phyloP scores from a whole-genome alignment of 23 tunicate genomes.

The Trididemnum clinides region DNA sequence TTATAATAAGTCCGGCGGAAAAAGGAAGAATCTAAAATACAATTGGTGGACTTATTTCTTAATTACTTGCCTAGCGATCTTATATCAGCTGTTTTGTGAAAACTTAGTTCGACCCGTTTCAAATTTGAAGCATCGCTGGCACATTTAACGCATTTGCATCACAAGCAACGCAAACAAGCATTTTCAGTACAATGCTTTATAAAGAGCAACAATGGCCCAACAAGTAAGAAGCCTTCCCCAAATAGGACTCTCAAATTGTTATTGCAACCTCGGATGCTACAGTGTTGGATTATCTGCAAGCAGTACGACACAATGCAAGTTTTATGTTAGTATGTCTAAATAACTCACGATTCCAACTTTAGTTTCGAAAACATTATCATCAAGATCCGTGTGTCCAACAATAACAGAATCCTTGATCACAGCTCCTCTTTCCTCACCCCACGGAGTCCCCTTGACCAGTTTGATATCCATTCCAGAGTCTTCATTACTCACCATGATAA shows the following conservation, averaged over 20 bases:
- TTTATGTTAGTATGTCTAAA: background rate
- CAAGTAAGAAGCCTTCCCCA: no score
- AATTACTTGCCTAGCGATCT: no score
- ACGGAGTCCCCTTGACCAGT: slow-evolving; percentile 25
- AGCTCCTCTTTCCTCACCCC: slow-evolving; percentile 53
- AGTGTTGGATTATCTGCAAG: background rate
- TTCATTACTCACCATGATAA: slow-evolving; percentile 80
- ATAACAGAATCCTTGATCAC: slow-evolving; percentile 34
- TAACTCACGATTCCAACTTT: slow-evolving; percentile 57
- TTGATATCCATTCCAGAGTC: slow-evolving; percentile 74
- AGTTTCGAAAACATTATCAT: slow-evolving; percentile 14
- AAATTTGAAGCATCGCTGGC: no score
- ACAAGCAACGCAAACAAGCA: no score
- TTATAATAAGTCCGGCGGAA: slow-evolving; percentile 36
- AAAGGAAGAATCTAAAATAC: slow-evolving; percentile 74
- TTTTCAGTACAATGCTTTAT: no score
- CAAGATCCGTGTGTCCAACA: slow-evolving; percentile 44
- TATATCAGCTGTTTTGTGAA: no score
- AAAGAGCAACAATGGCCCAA: no score
- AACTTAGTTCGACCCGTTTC: no score
- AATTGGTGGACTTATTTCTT: no score
- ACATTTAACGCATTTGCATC: no score
- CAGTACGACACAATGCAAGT: background rate
- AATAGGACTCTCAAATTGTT: no score
- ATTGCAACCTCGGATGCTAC: no score